phyloP scores from a whole-genome alignment of 2,888 invertebrate genomes.

The Pyrrhia umbra region DNA sequence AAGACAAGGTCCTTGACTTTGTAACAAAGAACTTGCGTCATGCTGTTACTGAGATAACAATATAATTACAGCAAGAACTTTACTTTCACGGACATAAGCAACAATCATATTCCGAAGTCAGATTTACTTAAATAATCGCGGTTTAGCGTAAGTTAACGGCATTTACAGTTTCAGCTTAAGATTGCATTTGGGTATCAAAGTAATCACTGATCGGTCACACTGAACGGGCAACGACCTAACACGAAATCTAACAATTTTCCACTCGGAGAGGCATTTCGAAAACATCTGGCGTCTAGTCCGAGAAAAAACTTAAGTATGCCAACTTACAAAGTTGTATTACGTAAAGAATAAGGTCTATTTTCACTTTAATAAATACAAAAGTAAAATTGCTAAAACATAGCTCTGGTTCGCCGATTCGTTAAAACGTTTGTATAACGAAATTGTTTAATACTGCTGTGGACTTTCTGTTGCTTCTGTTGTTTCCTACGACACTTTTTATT shows the following conservation, averaged over 20 bases:
- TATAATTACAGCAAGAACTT: conserved; percentile 46
- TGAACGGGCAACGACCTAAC: conserved; percentile 81
- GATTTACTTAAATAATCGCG: conserved; percentile 36
- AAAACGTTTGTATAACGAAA: conserved; percentile 77
- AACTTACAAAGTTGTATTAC: conserved; percentile 62
- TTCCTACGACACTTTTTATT: conserved; percentile 40
- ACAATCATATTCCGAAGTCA: conserved; percentile 7
- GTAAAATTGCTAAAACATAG: conserved; percentile 46
- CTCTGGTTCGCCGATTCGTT: conserved; percentile 74
- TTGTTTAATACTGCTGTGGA: conserved; percentile 70
- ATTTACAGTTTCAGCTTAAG: conserved; percentile 64
- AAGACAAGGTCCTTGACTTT: conserved; percentile 79
- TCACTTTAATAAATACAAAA: conserved; percentile 36
- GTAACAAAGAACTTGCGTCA: conserved; percentile 64
- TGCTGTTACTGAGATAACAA: conserved; percentile 40
- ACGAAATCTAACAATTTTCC: conserved; percentile 86
- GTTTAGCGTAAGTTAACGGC: conserved; percentile 52
- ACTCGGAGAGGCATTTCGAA: conserved; percentile 81
- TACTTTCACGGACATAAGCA: conserved; percentile 36
- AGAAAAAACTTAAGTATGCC: conserved; percentile 57
- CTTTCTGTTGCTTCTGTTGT: conserved; percentile 69
- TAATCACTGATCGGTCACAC: conserved; percentile 81
- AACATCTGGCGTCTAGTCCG: conserved; percentile 77
- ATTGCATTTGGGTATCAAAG: conserved; percentile 71
- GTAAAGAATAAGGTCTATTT: conserved; percentile 62